Conservation (phyloP, 2,113 vertebrate genomes). For the Cyprinodon brontotheroides region DNA sequence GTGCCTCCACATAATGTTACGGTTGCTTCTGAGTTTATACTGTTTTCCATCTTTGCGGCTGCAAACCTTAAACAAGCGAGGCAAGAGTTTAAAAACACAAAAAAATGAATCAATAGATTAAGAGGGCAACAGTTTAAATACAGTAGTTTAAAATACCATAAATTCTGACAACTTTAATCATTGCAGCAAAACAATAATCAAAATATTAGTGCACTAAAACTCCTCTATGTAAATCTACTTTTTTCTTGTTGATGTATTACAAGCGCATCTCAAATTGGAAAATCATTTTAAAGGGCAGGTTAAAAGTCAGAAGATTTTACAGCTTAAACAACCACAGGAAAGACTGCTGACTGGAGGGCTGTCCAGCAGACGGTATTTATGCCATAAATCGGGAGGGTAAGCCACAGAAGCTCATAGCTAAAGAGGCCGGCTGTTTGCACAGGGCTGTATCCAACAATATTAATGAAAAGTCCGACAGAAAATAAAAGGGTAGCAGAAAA, state of each 20-base stretch:
- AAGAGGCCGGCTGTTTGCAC: not conserved
- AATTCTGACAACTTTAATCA: not conserved
- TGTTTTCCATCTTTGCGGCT: not conserved
- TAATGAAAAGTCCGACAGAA: not conserved
- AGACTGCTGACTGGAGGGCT: not conserved
- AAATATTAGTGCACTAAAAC: not conserved
- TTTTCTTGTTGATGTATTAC: not conserved
- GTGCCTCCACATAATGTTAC: conserved; percentile 51
- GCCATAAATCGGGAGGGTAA: not conserved
- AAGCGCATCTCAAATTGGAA: not conserved
- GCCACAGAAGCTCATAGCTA: not conserved
- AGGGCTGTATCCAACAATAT: not conserved
- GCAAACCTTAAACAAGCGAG: not conserved
- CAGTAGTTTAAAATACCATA: not conserved
- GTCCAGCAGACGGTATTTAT: no score
- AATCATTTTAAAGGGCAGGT: no score
- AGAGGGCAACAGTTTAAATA: not conserved
- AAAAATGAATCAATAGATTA: not conserved
- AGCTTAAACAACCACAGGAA: not conserved
- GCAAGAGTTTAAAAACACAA: not conserved
- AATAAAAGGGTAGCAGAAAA: not conserved
- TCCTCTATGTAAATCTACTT: not conserved
- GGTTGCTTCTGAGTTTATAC: conserved; percentile 32
- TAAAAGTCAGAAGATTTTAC: not conserved
- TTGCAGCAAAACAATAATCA: not conserved